Evolutionary conservation across 2,888 invertebrate species (phyloP).

Genomic region (Phaonia tiefii): DNA sequence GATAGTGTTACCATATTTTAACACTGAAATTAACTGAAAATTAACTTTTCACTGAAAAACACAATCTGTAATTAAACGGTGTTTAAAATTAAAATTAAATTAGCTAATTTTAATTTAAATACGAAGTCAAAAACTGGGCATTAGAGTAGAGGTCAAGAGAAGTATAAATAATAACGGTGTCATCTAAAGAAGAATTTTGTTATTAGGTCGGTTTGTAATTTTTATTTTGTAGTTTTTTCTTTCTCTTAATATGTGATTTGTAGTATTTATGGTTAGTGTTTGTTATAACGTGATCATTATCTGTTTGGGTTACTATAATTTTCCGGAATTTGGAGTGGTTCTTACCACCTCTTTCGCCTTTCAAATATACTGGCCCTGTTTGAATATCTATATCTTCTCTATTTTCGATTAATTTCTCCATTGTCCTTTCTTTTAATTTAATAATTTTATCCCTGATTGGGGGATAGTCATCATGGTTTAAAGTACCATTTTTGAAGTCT

Average conservation of each 20-base stretch:
- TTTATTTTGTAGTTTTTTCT: background rate
- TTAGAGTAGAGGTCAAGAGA: too few relatives aligned
- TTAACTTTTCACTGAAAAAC: too few relatives aligned
- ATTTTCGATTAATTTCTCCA: background rate
- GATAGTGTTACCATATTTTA: too few relatives aligned
- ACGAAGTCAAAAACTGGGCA: too few relatives aligned
- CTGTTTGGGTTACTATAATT: background rate
- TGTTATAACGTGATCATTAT: conserved; percentile 8
- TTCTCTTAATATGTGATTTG: background rate
- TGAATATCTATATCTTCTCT: background rate
- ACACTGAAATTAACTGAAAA: too few relatives aligned
- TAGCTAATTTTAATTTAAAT: too few relatives aligned
- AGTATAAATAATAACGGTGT: background rate
- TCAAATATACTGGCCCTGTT: conserved; percentile 2
- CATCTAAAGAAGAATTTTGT: background rate
- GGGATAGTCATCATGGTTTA: background rate
- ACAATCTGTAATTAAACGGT: too few relatives aligned
- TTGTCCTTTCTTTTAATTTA: background rate
- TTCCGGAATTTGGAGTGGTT: background rate
- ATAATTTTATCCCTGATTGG: background rate
- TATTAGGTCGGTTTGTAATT: background rate
- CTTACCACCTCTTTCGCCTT: background rate
- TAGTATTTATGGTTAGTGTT: background rate
- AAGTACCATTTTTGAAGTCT: background rate
- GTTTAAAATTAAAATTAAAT: too few relatives aligned